A percentile compares a stretch with the other conserved stretches of the same genome.
phyloP scores from a whole-genome alignment of 2,797 vertebrate species.

The Mus spretus region DNA sequence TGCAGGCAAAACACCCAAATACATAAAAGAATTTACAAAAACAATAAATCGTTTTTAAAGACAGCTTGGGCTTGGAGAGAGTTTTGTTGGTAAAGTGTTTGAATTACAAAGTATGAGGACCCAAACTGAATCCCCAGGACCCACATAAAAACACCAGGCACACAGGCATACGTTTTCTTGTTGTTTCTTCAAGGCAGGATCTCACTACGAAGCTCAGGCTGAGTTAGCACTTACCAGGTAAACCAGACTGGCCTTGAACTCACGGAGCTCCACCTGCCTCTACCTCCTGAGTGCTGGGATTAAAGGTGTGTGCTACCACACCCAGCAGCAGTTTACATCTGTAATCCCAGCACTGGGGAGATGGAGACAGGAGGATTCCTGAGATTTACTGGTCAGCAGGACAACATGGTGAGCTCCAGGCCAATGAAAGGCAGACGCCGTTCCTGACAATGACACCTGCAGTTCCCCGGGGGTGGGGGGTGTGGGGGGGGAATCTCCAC shows the following conservation, averaged over 20 bases:
- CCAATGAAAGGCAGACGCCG: not conserved
- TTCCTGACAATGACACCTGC: too few species aligned
- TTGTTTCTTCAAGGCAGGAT: not conserved
- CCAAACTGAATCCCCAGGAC: not conserved
- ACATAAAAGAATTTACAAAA: not conserved
- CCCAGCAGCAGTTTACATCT: too few species aligned
- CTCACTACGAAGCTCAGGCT: not conserved
- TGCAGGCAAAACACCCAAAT: too few species aligned
- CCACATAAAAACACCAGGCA: not conserved
- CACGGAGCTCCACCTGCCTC: not conserved
- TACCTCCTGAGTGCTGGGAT: not conserved
- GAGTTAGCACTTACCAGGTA: not conserved
- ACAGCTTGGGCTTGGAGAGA: not conserved
- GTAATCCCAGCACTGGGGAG: not conserved
- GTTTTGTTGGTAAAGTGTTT: too few species aligned
- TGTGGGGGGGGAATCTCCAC: not conserved
- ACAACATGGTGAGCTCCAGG: not conserved
- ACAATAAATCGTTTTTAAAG: not conserved
- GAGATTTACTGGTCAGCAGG: not conserved
- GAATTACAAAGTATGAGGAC: not conserved
- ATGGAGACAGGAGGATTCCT: not conserved
- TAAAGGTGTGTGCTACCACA: not conserved
- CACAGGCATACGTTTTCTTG: not conserved
- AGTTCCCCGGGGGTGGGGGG: not conserved
- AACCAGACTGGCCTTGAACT: not conserved